phyloP scores from a whole-genome alignment of 2,888 invertebrate species.

The Pseudoips prasinana region DNA sequence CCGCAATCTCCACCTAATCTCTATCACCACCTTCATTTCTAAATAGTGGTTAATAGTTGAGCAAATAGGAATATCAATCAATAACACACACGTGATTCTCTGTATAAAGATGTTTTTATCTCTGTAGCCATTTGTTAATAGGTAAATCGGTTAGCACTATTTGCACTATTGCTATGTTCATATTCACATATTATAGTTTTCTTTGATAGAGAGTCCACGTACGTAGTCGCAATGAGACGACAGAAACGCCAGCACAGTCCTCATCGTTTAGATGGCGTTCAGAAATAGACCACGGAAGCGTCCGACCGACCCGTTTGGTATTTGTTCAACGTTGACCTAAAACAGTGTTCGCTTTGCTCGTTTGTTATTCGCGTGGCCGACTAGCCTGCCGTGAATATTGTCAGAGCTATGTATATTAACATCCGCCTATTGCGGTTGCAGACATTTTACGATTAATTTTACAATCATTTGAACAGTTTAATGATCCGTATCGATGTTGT shows the following conservation, averaged over 20 bases:
- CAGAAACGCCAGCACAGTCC: constrained; percentile 55
- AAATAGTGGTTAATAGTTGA: too few relatives aligned
- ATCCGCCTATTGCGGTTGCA: constrained; percentile 27
- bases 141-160: too few relatives aligned
- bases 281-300: constrained; percentile 81
- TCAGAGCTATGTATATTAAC: constrained; percentile 35
- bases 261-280: constrained; percentile 71
- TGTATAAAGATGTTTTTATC: too few relatives aligned
- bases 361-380: constrained; percentile 75
- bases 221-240: constrained; percentile 57
- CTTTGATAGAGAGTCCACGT: constrained; percentile 7
- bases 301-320: constrained; percentile 80
- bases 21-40: constrained; percentile 16
- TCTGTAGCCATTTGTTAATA: too few relatives aligned
- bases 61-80: too few relatives aligned
- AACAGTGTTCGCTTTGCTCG: constrained; percentile 79
- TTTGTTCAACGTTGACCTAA: constrained; percentile 82
- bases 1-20: constrained; percentile 61
- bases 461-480: constrained; percentile 15
- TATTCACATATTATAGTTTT: too few relatives aligned
- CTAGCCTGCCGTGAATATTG: constrained; percentile 50
- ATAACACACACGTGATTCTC: too few relatives aligned
- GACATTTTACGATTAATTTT: constrained; percentile 20
- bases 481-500: constrained; percentile 8
- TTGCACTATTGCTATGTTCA: too few relatives aligned